Evolutionary conservation across 2,797 vertebrate genomes (phyloP).

Genomic region (Rhodeus uyekii): DNA sequence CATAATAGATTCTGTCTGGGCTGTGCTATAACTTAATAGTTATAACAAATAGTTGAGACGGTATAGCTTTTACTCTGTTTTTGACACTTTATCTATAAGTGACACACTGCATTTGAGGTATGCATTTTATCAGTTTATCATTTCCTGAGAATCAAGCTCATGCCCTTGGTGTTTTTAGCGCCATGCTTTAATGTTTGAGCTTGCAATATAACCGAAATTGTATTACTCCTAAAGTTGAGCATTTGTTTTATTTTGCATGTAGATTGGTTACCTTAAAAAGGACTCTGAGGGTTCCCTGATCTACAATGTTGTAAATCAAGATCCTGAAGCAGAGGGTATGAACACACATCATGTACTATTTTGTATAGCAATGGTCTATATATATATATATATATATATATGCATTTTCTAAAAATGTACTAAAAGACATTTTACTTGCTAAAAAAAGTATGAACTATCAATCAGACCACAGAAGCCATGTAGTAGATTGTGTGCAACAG

Average conservation of each 20-base stretch:
- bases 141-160: not conserved
- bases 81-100: no score
- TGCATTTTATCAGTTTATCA: not conserved
- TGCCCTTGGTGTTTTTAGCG: not conserved
- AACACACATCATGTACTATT: not conserved
- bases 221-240: not conserved
- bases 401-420: no score
- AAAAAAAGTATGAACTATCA: not conserved
- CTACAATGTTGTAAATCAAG: constrained; percentile 92
- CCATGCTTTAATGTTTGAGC: not conserved
- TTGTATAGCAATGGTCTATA: not conserved
- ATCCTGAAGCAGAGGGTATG: constrained; percentile 91
- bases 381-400: no score
- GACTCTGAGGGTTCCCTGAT: constrained; percentile 82
- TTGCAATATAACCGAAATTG: not conserved
- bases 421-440: not conserved
- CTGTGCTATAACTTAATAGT: not conserved
- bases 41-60: not conserved
- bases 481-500: not conserved
- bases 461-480: not conserved
- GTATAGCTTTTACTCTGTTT: no score
- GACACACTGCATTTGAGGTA: no score
- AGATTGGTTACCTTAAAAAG: constrained; percentile 96
- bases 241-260: constrained; percentile 59
- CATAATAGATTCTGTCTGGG: not conserved